Evolutionary conservation across 2,797 vertebrate genomes (phyloP).

Genomic region (Acipenser transmontanus): DNA sequence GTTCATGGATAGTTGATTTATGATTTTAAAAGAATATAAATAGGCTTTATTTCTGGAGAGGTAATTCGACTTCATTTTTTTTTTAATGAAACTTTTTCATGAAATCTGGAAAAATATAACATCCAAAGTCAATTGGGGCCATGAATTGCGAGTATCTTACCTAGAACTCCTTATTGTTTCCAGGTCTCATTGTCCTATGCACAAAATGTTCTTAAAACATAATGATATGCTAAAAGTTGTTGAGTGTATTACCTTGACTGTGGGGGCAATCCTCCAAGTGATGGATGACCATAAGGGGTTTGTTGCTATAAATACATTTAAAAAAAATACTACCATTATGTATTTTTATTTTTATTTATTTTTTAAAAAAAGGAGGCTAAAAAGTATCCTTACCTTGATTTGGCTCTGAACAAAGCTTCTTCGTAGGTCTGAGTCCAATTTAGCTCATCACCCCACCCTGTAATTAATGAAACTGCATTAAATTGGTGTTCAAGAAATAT

Average conservation of each 20-base stretch:
- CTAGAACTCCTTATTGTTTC: too few species aligned
- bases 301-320: slow-evolving; percentile 65
- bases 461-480: slow-evolving; percentile 10
- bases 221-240: too few species aligned
- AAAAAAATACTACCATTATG: neutral
- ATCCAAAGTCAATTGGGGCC: neutral
- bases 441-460: slow-evolving; percentile 93
- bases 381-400: slow-evolving; percentile 55
- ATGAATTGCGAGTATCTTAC: neutral
- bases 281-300: slow-evolving; percentile 87
- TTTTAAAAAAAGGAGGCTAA: neutral
- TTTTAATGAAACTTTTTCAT: too few species aligned
- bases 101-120: too few species aligned
- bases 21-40: too few species aligned
- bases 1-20: too few species aligned
- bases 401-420: slow-evolving; percentile 81
- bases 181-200: too few species aligned
- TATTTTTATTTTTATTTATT: neutral
- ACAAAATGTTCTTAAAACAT: too few species aligned
- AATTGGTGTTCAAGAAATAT: too few species aligned
- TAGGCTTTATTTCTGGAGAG: too few species aligned
- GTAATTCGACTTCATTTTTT: too few species aligned
- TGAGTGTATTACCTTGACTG: slow-evolving; percentile 67
- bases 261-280: slow-evolving; percentile 88
- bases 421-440: slow-evolving; percentile 96